Evolutionary conservation across 2,888 invertebrate species (phyloP).

Genomic region (Leptopilina syphax): DNA sequence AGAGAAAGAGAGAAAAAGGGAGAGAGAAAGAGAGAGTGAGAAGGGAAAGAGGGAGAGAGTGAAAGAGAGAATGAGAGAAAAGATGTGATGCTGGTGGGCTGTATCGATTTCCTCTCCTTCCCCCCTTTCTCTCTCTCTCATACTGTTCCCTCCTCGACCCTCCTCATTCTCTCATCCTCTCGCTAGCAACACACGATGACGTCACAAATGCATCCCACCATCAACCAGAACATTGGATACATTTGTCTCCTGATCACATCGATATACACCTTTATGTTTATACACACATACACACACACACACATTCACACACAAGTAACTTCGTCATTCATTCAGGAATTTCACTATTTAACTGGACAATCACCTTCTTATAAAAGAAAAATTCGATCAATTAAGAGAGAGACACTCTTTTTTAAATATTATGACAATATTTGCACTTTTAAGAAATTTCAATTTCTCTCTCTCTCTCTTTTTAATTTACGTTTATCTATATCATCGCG

Average conservation of each 20-base stretch:
- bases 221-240: slow-evolving; percentile 53
- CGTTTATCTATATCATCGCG: too few relatives aligned
- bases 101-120: slow-evolving; percentile 69
- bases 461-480: not conserved
- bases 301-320: slow-evolving; percentile 36
- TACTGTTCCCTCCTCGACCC: slow-evolving; percentile 50
- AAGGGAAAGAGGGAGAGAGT: not conserved
- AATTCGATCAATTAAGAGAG: not conserved
- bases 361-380: slow-evolving; percentile 50
- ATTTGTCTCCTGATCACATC: slow-evolving; percentile 56
- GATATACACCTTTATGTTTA: slow-evolving; percentile 9
- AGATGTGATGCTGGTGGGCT: slow-evolving; percentile 65
- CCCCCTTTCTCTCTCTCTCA: slow-evolving; percentile 48
- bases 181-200: slow-evolving; percentile 61
- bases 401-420: not conserved
- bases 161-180: slow-evolving; percentile 30
- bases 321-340: slow-evolving; percentile 58
- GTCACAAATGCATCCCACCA: slow-evolving; percentile 65
- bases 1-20: not conserved
- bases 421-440: too few relatives aligned
- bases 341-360: slow-evolving; percentile 60
- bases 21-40: not conserved
- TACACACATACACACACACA: slow-evolving; percentile 44
- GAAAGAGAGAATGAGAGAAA: slow-evolving; percentile 48
- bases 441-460: too few relatives aligned